A percentile compares a stretch with the other conserved stretches of the same genome.
These are phyloP conservation scores for Aplocera efformata DNA, from an alignment of 2,888 invertebrate genomes.

Conservation along the genomic window DNA sequence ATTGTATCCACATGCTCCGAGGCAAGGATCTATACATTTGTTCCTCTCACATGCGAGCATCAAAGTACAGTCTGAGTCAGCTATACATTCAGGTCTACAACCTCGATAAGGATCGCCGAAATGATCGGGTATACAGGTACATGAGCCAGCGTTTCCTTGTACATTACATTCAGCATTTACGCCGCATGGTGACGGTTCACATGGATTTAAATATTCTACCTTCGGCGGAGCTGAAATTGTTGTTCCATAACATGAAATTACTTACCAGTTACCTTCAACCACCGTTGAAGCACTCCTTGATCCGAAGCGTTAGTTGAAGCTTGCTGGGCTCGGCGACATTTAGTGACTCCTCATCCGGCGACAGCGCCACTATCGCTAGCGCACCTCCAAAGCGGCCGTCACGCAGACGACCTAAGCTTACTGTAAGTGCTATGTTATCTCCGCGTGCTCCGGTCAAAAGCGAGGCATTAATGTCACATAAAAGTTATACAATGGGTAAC, in stretches of 20 bases:
- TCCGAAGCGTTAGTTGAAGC: conserved; percentile 80
- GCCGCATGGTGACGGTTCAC: conserved; percentile 84
- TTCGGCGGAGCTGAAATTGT: conserved; percentile 70
- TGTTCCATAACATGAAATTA: conserved; percentile 54
- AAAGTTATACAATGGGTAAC: conserved; percentile 66
- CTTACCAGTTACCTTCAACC: conserved; percentile 63
- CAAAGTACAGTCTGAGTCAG: conserved; percentile 84
- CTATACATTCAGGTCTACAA: conserved; percentile 84
- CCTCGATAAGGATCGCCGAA: conserved; percentile 89
- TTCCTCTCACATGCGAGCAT: conserved; percentile 82
- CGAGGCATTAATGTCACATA: conserved; percentile 77
- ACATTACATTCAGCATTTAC: conserved; percentile 87
- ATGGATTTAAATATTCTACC: conserved; percentile 77
- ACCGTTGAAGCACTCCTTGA: conserved; percentile 75
- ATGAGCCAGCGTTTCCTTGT: conserved; percentile 86
- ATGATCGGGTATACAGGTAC: conserved; percentile 85
- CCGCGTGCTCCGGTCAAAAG: conserved; percentile 78
- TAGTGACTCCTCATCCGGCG: conserved; percentile 69
- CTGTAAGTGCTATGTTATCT: conserved; percentile 80
- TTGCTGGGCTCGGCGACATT: conserved; percentile 72
- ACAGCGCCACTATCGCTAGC: conserved; percentile 67
- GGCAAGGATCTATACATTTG: conserved; percentile 85
- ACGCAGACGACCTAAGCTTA: conserved; percentile 74
- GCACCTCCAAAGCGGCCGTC: conserved; percentile 71
- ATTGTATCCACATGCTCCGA: conserved; percentile 85